Base-by-base conservation (phyloP, 2,888 invertebrate genomes). In the Cosmia trapezina region DNA sequence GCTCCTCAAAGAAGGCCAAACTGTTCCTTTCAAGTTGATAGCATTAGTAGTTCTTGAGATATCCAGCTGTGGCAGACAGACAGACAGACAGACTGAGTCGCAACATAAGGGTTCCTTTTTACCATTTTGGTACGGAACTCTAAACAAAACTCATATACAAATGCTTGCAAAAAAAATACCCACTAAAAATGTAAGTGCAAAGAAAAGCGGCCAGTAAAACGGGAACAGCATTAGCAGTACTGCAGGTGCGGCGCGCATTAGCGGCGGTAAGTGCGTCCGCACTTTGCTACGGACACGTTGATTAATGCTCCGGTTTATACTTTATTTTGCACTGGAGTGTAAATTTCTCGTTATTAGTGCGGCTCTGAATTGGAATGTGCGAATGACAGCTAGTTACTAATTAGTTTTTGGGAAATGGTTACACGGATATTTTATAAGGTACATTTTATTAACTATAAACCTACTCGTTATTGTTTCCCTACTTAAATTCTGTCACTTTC, bases 191-290 rank as follows among this genome's bases (percentile, higher is more conserved):
- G 49, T 70, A 73, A 80, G 73, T 71, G 69, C 65, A 76, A 76
- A 85, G 79, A 78, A 86, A 76, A 73, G 66, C 64, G 71, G 62
- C 57, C 68, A 81, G 80, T 68, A 70, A 80, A 84, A 80, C 78
- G 80, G 65, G 75, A 70, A 53, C 72, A 68, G 68, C 84, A 83
- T 83, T 86, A 80, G 85, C 85, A 81, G 83, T 69, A 71, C 78
- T 77, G 82, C 90, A 89, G 90, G 90, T 90, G 90, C 79, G 83
- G 71, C 77, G 79, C 83, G 87, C 90, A 89, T 90, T 91, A 91
- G 87, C 69, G 73, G 73, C 81, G 88, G 83, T 88, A 89, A 91
- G 89, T 89, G 90, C 87, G 84, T 83, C 83, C 86, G 84, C 85
- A 83, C 85, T 88, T 78, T 72, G 77, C 79, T 64, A 73, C 80